These are phyloP conservation scores for Sus cebifrons DNA, from an alignment of 2,797 vertebrate genomes.

Conservation along the genomic window DNA sequence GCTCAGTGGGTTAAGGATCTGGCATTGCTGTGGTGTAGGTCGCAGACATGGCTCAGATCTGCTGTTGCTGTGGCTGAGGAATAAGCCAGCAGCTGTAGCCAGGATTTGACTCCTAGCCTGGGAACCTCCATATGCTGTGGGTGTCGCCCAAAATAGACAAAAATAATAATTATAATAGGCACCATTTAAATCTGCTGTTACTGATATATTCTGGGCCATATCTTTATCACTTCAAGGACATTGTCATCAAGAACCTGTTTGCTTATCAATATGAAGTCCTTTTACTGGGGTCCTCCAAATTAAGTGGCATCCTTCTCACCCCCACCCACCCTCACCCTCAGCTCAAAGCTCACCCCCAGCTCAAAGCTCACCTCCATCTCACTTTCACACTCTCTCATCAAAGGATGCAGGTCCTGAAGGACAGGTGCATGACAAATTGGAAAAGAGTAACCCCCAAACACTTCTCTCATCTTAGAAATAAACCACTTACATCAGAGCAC, in stretches of 20 bases:
- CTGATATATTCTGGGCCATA: background rate
- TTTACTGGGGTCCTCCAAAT: background rate
- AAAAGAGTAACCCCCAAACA: background rate
- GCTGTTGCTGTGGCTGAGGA: no score
- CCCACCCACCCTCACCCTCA: background rate
- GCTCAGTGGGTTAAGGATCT: no score
- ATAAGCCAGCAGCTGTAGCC: no score
- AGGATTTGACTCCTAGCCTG: no score
- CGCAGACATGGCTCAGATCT: no score
- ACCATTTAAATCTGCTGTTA: constrained; percentile 63
- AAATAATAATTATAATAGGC: background rate
- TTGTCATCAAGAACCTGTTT: constrained; percentile 37
- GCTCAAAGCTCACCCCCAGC: background rate
- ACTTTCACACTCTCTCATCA: background rate
- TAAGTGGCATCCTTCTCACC: background rate
- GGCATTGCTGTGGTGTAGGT: no score
- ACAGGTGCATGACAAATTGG: background rate
- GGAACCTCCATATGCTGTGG: no score
- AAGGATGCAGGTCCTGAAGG: background rate
- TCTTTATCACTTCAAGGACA: constrained; percentile 56
- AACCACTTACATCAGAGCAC: background rate
- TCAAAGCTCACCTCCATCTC: background rate
- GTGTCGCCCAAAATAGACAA: no score
- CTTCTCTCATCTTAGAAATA: constrained; percentile 29
- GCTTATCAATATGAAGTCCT: constrained; percentile 11